Base-by-base conservation (phyloP, 2,113 vertebrate genomes). In the Scophthalmus maximus region DNA sequence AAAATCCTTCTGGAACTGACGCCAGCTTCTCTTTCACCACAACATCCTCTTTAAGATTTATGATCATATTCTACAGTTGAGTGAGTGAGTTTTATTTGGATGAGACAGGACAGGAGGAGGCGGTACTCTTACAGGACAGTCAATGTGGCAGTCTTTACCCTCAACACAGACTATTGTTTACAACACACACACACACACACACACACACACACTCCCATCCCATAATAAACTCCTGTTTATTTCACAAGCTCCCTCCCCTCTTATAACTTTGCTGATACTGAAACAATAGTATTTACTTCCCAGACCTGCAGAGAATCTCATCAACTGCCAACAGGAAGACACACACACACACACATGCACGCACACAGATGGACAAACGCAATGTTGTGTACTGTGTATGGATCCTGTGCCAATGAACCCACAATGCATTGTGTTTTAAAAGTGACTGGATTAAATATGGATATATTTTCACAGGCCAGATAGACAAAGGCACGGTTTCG, bases 231-330 rank as follows among this genome's bases (percentile, higher is more conserved):
- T 25, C 58, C 36, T 22, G 57, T 46, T 58, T 70, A 56, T 38
- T 25, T 55, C 73, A 60, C 23, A 0, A 0, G 17, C 40, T 30
- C 56, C 49, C 74, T 66, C 44, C 63, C 22, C 23, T 50, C 32
- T 60, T 79, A n/a, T 34, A 78, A 70, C 62, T 77, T 73, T 49
- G 51, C 27, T 53, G 67, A 71, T 14, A 17, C 62, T 81, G 81
- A 81, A 89, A 88, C 89, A 91, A 91, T 88, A 84, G 83, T 84
- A 83, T 89, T 87, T 87, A 91, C 62, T 57, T 58, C 58, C 64
- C 63, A 68, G 85, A 78, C 49, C 44, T 50, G 15, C 60, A 60
- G 73, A 87, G 61, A 76, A 82, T 79, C 79, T 74, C 70, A 23
- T 80, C 68, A 69, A 58, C 55, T 66, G 78, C 82, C 82, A 87